phyloP scores from a whole-genome alignment of 2,113 vertebrate species.

The Mungos mungo region DNA sequence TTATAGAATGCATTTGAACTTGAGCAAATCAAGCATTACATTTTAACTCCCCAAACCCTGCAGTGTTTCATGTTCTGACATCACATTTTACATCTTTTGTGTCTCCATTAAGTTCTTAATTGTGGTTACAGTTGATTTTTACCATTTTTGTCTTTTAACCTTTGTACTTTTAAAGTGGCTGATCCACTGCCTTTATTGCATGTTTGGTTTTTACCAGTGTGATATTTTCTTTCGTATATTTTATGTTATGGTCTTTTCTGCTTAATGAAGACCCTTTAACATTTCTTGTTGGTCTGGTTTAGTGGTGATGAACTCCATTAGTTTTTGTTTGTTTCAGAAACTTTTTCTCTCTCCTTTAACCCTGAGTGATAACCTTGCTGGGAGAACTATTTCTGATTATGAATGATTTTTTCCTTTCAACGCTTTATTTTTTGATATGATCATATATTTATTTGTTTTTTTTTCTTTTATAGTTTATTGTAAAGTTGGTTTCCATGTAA shows the following conservation, averaged over 20 bases:
- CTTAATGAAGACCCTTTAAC: background rate
- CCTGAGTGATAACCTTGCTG: background rate
- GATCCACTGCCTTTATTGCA: background rate
- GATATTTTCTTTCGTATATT: background rate
- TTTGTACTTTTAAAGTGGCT: background rate
- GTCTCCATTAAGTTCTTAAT: background rate
- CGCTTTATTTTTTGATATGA: too few species aligned
- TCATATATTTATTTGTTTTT: too few species aligned
- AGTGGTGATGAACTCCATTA: background rate
- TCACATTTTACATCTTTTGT: background rate
- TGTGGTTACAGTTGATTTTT: background rate
- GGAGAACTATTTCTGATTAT: background rate
- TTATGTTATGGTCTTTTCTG: background rate
- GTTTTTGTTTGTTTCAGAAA: background rate
- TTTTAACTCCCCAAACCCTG: background rate
- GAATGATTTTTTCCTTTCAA: background rate
- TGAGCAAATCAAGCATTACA: background rate
- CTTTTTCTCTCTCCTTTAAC: background rate
- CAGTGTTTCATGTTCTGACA: background rate
- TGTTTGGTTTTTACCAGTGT: background rate
- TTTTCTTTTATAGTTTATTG: too few species aligned
- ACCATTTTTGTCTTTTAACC: background rate
- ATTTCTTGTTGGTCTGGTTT: background rate
- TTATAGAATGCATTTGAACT: background rate
- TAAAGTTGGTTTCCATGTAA: too few species aligned